phyloP scores from a whole-genome alignment of 1,140 invertebrate species.

The Ooceraea biroi region DNA sequence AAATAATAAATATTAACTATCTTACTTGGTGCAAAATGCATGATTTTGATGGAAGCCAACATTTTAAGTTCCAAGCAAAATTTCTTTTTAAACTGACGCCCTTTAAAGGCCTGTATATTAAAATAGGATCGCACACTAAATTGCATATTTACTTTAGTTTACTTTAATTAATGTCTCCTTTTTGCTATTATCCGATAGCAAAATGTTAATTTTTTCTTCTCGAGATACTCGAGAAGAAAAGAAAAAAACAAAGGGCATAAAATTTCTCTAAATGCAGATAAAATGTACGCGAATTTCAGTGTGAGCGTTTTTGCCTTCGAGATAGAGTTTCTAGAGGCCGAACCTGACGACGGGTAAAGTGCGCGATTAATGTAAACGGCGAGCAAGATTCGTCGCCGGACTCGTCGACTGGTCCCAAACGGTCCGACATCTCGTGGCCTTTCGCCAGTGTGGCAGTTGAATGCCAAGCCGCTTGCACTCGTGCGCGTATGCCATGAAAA shows the following conservation, averaged over 20 bases:
- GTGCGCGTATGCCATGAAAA: constrained; percentile 94
- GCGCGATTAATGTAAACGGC: constrained; percentile 57
- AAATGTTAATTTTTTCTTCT: too few species aligned
- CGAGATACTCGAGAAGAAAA: not conserved
- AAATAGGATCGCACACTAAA: not conserved
- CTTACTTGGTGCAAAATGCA: not conserved
- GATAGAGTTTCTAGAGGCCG: not conserved
- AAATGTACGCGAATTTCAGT: constrained; percentile 20
- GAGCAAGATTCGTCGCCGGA: constrained; percentile 24
- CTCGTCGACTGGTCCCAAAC: constrained; percentile 76
- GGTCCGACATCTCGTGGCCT: constrained; percentile 87
- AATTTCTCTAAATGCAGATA: constrained; percentile 37
- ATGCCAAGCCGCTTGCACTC: constrained; percentile 93
- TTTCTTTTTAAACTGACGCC: not conserved
- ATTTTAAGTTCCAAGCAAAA: not conserved
- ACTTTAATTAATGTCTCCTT: not conserved
- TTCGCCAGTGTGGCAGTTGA: constrained; percentile 89
- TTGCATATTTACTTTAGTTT: too few species aligned
- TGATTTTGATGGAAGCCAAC: not conserved
- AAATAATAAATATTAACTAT: constrained; percentile 17
- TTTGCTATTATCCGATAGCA: constrained; percentile 16
- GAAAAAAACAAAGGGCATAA: not conserved
- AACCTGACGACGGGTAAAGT: constrained; percentile 7
- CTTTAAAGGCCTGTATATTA: not conserved
- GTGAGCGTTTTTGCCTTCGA: not conserved